phyloP scores from a whole-genome alignment of 2,797 vertebrate species.

The Dipus sagitta region DNA sequence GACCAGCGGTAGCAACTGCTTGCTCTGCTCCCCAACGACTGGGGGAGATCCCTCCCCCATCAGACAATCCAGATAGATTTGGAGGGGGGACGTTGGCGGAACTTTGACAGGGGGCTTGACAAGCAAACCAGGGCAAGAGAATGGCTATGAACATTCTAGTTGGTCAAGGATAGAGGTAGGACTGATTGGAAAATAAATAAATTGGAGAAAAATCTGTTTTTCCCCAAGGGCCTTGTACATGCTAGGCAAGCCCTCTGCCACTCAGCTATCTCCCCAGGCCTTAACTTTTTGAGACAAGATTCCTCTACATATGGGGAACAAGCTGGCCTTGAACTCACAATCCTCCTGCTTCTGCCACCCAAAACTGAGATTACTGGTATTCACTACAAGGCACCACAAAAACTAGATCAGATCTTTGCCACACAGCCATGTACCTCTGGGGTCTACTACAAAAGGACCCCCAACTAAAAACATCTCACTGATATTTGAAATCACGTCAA shows the following conservation, averaged over 20 bases:
- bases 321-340: background rate
- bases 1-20: background rate
- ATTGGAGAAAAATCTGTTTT: background rate
- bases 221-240: too few relatives aligned
- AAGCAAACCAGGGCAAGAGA: background rate
- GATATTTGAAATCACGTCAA: background rate
- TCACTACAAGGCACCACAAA: too few relatives aligned
- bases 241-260: too few relatives aligned
- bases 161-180: background rate
- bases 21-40: background rate
- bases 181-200: background rate
- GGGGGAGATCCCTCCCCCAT: background rate
- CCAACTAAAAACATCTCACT: conserved; percentile 2
- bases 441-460: background rate
- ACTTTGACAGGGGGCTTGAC: background rate
- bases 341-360: background rate
- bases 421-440: background rate
- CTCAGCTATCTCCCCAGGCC: background rate
- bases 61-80: background rate
- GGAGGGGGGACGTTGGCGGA: background rate
- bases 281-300: background rate
- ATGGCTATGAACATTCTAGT: background rate
- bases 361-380: background rate
- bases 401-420: background rate
- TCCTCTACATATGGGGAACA: background rate